Base-by-base conservation (phyloP, 2,888 invertebrate species). In the Zhuqinia jingwanae region DNA sequence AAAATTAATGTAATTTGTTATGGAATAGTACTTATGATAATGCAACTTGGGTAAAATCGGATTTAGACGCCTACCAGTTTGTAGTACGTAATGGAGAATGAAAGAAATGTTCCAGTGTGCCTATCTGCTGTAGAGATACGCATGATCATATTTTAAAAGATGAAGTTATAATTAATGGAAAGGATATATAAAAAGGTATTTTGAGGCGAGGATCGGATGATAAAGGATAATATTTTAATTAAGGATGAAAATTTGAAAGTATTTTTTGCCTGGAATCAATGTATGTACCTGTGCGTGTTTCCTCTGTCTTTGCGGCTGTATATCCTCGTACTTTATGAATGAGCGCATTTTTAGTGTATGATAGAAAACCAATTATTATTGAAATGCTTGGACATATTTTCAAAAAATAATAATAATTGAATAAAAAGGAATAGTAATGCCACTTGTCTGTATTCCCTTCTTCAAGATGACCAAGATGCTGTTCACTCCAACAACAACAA, bases 251-350 rank as follows among this genome's bases (percentile, higher is more conserved):
- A n/a, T 8, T 47, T 45, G 5, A 75, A 22, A 76, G 30, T 17
- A 56, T 53, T 56, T 53, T 76, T 76, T 76, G 75, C 53, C 75
- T 53, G 75, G 30, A 76, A 76, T 76, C 53, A 45, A 53, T 76
- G 75, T 76, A 53, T 76, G 75, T 76, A 76, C 75, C 75, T 76
- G 75, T 30, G 75, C 27, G 75, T 56, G 36, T 36, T n/a, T n/a
- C n/a, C n/a, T n/a, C n/a, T n/a, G 17, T 2, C n/a, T 17, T 50
- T 17, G 50, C 50, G 50, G 50, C 10, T 50, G 50, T 50, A 17
- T 17, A 50, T 50, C 50, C 2, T 13, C 56, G 10, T 22, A 56
- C 17, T 56, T 10, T 20, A 15, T 56, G 56, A 36, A 8, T 36
- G 36, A 36, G 8, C 8, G 36, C 5, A 8, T 6, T 6, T 36